Percentiles rank a stretch among this genome's conserved stretches.
These are phyloP conservation scores for Neotoxoptera formosana DNA, from an alignment of 1,140 invertebrate species.

Conservation along the genomic window DNA sequence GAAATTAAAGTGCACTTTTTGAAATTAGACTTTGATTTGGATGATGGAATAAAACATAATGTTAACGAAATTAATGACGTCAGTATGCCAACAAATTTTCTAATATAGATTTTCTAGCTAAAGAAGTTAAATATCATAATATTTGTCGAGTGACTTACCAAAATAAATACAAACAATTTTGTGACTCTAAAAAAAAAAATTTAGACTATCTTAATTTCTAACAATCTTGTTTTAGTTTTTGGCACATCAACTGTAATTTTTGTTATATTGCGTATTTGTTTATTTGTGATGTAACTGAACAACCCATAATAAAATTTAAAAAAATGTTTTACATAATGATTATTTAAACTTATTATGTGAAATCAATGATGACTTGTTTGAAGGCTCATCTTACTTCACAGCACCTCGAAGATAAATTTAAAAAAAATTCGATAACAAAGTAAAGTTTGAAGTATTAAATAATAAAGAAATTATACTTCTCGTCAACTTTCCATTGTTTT, in stretches of 20 bases:
- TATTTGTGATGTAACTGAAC: conserved; percentile 17
- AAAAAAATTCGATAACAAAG: conserved; percentile 7
- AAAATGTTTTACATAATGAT: conserved; percentile 16
- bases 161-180: conserved; percentile 13
- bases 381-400: not conserved
- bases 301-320: not conserved
- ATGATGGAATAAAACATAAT: conserved; percentile 6
- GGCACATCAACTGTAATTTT: not conserved
- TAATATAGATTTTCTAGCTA: not conserved
- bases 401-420: not conserved
- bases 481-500: not conserved
- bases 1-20: not conserved
- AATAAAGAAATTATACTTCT: conserved; percentile 3
- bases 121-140: conserved; percentile 19
- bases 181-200: not conserved
- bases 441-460: conserved; percentile 22
- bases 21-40: not conserved
- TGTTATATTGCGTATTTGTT: too few relatives aligned
- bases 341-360: conserved; percentile 22
- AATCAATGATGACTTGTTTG: not conserved
- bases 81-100: not conserved
- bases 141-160: not conserved
- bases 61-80: not conserved
- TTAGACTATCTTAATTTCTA: not conserved
- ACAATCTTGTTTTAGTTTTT: not conserved